Conservation (phyloP, 2,113 vertebrate species). For the Vimba vimba region DNA sequence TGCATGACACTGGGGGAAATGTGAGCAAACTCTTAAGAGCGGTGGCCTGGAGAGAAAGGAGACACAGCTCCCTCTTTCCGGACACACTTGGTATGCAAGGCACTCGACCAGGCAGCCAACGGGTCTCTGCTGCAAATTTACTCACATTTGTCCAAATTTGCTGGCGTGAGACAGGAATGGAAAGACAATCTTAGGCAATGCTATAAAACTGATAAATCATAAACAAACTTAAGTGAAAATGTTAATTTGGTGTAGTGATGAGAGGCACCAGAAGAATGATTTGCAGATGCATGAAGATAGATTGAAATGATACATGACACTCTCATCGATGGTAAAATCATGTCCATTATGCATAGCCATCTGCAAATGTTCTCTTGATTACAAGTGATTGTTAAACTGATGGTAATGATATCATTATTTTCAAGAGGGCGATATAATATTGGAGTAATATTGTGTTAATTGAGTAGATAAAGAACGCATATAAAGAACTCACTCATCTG, state of each 20-base stretch:
- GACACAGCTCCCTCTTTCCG: slow-evolving; percentile 62
- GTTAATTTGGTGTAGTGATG: slow-evolving; percentile 41
- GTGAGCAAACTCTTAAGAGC: slow-evolving; percentile 71
- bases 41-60: slow-evolving; percentile 55
- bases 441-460: slow-evolving; percentile 28
- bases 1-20: slow-evolving; percentile 60
- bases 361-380: slow-evolving; percentile 37
- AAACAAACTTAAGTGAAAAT: slow-evolving; percentile 50
- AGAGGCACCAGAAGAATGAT: slow-evolving; percentile 31
- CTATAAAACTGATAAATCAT: slow-evolving; percentile 27
- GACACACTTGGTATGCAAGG: slow-evolving; percentile 76
- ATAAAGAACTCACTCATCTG: slow-evolving; percentile 15
- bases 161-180: slow-evolving; percentile 52
- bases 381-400: slow-evolving; percentile 44
- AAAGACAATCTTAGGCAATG: neutral
- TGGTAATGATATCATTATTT: slow-evolving; percentile 44
- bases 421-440: slow-evolving; percentile 17
- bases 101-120: slow-evolving; percentile 58
- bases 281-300: slow-evolving; percentile 11
- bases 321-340: slow-evolving; percentile 31
- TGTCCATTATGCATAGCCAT: slow-evolving; percentile 36
- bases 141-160: slow-evolving; percentile 70
- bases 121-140: slow-evolving; percentile 68
- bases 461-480: slow-evolving; percentile 25
- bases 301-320: slow-evolving; percentile 28